Conservation (phyloP, 1,140 invertebrate genomes). For the Micrasema longulum region DNA sequence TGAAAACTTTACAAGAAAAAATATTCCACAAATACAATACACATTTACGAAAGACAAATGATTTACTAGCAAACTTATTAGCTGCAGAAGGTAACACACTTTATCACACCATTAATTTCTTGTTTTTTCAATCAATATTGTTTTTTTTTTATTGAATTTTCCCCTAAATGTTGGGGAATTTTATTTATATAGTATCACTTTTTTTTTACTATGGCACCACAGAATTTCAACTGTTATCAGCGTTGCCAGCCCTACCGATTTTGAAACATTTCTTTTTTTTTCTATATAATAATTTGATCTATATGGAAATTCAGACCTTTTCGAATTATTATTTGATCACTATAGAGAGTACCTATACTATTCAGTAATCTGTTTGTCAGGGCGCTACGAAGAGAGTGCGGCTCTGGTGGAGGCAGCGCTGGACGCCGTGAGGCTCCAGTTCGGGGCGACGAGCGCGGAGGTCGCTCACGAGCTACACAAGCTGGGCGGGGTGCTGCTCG, state of each 20-base stretch:
- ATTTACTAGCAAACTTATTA: not conserved
- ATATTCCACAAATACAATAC: constrained; percentile 10
- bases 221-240: too few species aligned
- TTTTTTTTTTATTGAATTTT: not conserved
- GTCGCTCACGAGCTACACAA: constrained; percentile 59
- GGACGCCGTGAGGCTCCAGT: not conserved
- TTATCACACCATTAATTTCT: not conserved
- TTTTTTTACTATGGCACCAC: too few species aligned
- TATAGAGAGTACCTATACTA: too few species aligned
- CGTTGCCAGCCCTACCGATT: too few species aligned
- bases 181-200: too few species aligned
- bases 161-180: not conserved
- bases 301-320: not conserved
- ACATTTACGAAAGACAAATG: constrained; percentile 15
- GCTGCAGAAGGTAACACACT: constrained; percentile 9
- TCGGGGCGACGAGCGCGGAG: constrained; percentile 39
- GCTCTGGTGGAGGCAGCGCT: not conserved
- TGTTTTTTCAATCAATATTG: not conserved
- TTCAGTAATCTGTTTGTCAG: not conserved
- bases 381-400: not conserved
- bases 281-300: not conserved
- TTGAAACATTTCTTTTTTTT: too few species aligned
- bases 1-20: constrained; percentile 2
- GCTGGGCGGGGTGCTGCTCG: constrained; percentile 59
- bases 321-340: not conserved